A percentile compares a stretch with the other conserved stretches of the same genome.
These are phyloP conservation scores for Vandiemenella viatica DNA, from an alignment of 2,888 invertebrate species.

Conservation along the genomic window DNA sequence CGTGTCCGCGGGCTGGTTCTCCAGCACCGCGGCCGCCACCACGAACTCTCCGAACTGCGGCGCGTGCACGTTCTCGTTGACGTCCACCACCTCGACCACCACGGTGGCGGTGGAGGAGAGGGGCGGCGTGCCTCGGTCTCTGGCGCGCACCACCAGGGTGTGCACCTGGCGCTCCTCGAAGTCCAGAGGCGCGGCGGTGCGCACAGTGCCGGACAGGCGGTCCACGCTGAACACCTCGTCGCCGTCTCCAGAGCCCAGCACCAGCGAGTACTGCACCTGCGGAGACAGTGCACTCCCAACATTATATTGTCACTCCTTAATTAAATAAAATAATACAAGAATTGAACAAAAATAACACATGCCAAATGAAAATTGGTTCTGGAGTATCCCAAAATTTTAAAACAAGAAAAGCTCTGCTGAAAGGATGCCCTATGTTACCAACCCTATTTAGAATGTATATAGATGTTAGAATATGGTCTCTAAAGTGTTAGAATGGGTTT, in stretches of 20 bases:
- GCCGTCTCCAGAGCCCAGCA: conserved; percentile 30
- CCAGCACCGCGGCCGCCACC: conserved; percentile 53
- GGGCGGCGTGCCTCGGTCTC: conserved; percentile 57
- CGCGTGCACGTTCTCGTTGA: conserved; percentile 79
- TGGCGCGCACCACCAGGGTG: conserved; percentile 70
- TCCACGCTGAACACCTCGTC: conserved; percentile 62
- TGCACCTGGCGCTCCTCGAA: conserved; percentile 83
- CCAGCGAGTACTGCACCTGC: conserved; percentile 51
- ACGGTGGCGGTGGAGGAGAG: background rate
- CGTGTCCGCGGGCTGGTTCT: conserved; percentile 65
- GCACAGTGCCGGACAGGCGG: conserved; percentile 66
- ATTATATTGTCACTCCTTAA: too few relatives aligned
- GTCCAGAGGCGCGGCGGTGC: conserved; percentile 63
- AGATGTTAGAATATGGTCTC: too few relatives aligned
- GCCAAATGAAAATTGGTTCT: too few relatives aligned
- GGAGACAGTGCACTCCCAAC: too few relatives aligned
- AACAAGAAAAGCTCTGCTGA: too few relatives aligned
- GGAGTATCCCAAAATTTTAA: too few relatives aligned
- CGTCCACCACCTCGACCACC: conserved; percentile 77
- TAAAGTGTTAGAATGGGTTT: too few relatives aligned
- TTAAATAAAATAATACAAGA: too few relatives aligned
- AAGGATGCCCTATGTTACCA: too few relatives aligned
- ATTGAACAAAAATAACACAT: too few relatives aligned
- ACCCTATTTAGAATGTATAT: too few relatives aligned
- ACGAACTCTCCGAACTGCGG: conserved; percentile 74